Percentiles rank a stretch among this genome's conserved stretches.
Conservation (phyloP, 64 coral and sea anemone genomes). For the Platygyra sinensis region DNA sequence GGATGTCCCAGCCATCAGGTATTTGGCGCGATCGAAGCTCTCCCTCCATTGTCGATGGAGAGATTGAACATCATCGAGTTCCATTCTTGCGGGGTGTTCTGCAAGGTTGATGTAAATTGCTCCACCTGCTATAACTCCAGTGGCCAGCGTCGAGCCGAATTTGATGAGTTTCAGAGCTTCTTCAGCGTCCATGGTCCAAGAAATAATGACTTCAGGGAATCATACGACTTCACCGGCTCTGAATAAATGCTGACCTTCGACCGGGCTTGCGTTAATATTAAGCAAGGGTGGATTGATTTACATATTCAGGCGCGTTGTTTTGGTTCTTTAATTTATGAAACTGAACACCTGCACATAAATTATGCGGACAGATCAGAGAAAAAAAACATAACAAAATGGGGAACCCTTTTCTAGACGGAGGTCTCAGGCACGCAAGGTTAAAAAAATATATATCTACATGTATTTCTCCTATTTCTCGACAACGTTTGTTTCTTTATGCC, state of each 20-base stretch:
- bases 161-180: constrained; percentile 34
- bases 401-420: no score
- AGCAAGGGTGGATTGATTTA: not conserved
- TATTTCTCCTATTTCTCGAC: no score
- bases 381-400: no score
- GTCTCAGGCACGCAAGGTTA: no score
- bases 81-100: constrained; percentile 66
- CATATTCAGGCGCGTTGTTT: not conserved
- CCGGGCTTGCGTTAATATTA: not conserved
- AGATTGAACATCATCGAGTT: constrained; percentile 45
- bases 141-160: constrained; percentile 37
- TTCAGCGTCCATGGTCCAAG: constrained; percentile 36
- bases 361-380: no score
- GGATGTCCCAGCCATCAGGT: constrained; percentile 50
- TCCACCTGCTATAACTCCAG: constrained; percentile 52
- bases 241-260: not conserved
- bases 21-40: constrained; percentile 48
- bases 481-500: no score
- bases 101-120: constrained; percentile 58
- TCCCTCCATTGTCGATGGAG: constrained; percentile 30
- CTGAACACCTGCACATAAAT: no score
- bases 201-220: not conserved
- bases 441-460: no score
- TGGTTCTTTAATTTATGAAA: not conserved
- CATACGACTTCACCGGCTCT: not conserved